Evolutionary conservation across 2,797 vertebrate species (phyloP).

Genomic region (Platyrinchus mystaceus): DNA sequence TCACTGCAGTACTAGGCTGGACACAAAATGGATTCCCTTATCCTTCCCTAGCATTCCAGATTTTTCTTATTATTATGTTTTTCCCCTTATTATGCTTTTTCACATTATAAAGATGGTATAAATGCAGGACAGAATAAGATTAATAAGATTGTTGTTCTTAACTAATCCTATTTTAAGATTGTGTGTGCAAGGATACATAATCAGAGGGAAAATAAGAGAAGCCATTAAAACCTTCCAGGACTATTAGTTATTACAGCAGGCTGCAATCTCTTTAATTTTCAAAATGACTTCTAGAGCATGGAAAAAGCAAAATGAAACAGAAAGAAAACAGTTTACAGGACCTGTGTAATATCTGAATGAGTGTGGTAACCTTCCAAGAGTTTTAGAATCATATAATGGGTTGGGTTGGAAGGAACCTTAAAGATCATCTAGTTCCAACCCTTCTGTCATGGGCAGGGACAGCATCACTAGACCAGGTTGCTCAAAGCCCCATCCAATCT

Average conservation of each 20-base stretch:
- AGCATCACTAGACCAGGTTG: neutral
- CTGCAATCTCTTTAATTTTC: neutral
- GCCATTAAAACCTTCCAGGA: neutral
- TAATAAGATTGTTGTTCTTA: neutral
- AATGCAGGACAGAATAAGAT: neutral
- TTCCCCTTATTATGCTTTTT: neutral
- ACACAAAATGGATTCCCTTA: accelerated
- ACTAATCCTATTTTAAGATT: conserved; percentile 28
- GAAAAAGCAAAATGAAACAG: neutral
- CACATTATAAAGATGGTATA: neutral
- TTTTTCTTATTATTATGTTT: neutral
- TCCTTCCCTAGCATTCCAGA: neutral
- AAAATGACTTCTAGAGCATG: neutral
- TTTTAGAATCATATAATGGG: neutral
- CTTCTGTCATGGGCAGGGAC: neutral
- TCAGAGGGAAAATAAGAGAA: neutral
- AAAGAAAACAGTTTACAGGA: neutral
- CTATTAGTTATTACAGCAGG: neutral
- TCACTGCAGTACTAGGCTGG: neutral
- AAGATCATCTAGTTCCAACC: neutral
- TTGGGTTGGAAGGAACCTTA: neutral
- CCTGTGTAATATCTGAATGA: neutral
- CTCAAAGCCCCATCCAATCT: neutral
- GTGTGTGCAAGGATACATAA: neutral
- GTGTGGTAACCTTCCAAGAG: neutral